A percentile compares a stretch with the other conserved stretches of the same genome.
These are phyloP conservation scores for Hemicentrotus pulcherrimus DNA, from an alignment of 35 echinoderm and acorn worm species.

Conservation along the genomic window DNA sequence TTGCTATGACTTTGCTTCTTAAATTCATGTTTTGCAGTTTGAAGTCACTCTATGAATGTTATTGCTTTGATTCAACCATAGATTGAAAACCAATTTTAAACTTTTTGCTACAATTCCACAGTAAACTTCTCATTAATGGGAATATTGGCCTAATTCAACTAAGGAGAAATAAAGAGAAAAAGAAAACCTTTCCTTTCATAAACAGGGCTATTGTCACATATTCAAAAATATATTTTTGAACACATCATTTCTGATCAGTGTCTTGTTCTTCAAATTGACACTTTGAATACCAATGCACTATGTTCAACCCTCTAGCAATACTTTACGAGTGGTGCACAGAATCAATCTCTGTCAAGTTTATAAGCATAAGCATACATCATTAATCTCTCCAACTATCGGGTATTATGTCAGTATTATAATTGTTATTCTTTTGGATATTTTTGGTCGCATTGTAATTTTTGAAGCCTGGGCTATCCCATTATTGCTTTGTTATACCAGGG, in stretches of 20 bases:
- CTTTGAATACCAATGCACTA: neutral
- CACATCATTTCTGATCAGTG: neutral
- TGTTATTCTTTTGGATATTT: no score
- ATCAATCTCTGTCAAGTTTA: neutral
- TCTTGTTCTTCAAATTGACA: neutral
- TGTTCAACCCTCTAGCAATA: neutral
- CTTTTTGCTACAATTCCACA: no score
- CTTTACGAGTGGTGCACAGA: neutral
- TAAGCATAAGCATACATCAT: neutral
- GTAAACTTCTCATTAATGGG: no score
- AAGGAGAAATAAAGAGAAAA: no score
- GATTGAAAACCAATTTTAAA: no score
- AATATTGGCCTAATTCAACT: no score
- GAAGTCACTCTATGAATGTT: no score
- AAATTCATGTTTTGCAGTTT: no score
- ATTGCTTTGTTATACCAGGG: neutral
- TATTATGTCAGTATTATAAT: neutral
- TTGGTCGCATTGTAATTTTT: neutral
- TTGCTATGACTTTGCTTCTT: no score
- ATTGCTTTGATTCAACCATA: no score
- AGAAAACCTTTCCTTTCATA: no score
- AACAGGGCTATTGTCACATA: neutral
- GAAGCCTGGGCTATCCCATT: neutral
- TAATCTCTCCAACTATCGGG: neutral
- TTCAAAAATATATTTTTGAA: neutral